Evolutionary conservation across 2,113 vertebrate genomes (phyloP).

Genomic region (Muscicapa adusta): DNA sequence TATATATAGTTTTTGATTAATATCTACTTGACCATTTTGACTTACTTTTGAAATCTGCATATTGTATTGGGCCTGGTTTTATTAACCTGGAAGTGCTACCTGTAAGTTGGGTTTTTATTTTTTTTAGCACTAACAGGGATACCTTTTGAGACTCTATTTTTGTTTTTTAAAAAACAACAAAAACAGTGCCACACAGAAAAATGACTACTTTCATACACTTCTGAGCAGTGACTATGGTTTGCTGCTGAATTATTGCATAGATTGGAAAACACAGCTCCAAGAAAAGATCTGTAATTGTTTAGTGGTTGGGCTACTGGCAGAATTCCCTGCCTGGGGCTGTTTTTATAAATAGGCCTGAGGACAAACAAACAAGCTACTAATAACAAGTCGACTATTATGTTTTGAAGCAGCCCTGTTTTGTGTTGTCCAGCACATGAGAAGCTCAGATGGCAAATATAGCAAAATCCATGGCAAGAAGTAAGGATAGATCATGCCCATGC

Average conservation of each 20-base stretch:
- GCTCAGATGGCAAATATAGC: background rate
- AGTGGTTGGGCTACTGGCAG: conserved; percentile 46
- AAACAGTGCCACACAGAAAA: background rate
- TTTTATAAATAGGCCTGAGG: conserved; percentile 64
- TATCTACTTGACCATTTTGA: background rate
- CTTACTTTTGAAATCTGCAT: background rate
- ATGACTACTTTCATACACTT: background rate
- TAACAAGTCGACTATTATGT: conserved; percentile 9
- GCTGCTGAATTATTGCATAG: conserved; percentile 22
- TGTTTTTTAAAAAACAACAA: background rate
- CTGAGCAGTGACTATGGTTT: background rate
- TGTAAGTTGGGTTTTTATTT: background rate
- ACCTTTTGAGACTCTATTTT: background rate
- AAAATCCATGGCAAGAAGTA: background rate
- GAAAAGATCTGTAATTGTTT: conserved; percentile 59
- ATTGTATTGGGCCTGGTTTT: background rate
- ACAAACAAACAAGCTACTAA: conserved; percentile 67
- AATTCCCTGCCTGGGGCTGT: conserved; percentile 49
- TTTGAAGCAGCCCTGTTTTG: conserved; percentile 19
- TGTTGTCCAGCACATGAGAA: background rate
- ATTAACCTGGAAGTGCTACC: background rate
- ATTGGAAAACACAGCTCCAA: background rate
- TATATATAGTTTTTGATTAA: background rate
- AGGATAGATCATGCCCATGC: background rate
- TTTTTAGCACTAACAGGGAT: background rate